phyloP scores from a whole-genome alignment of 2,888 invertebrate genomes.

The Acleris holmiana region DNA sequence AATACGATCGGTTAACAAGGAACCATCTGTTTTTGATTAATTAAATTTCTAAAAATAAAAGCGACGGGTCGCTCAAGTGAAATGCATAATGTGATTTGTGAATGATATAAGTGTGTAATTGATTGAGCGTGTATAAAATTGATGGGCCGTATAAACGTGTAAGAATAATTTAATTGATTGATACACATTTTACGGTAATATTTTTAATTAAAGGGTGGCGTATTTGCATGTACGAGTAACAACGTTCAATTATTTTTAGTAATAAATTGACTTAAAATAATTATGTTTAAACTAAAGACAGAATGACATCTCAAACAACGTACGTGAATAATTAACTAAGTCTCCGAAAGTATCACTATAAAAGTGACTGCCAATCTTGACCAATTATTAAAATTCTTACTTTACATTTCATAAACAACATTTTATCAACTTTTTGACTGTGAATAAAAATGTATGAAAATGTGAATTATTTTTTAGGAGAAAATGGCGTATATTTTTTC shows the following conservation, averaged over 20 bases:
- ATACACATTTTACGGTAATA: conserved; percentile 24
- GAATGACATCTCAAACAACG: not conserved
- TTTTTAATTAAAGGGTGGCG: conserved; percentile 20
- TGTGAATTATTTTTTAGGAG: no score
- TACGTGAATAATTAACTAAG: not conserved
- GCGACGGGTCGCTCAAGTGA: conserved; percentile 52
- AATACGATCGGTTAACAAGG: conserved; percentile 72
- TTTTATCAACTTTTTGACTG: no score
- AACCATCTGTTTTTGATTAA: conserved; percentile 81
- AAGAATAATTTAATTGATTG: conserved; percentile 34
- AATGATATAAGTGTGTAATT: conserved; percentile 44
- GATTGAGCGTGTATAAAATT: conserved; percentile 39
- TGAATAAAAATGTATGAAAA: no score
- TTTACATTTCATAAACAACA: no score
- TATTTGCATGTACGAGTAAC: conserved; percentile 4
- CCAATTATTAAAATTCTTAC: no score
- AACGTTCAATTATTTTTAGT: not conserved
- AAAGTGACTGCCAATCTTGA: no score
- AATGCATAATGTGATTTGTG: conserved; percentile 51
- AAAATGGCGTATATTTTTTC: no score
- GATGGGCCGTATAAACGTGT: conserved; percentile 36
- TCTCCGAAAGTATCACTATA: not conserved
- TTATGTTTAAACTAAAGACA: not conserved
- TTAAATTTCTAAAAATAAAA: conserved; percentile 64
- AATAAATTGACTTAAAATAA: conserved; percentile 15